Percentiles rank a stretch among this genome's conserved stretches.
These are phyloP conservation scores for Perognathus longimembris DNA, from an alignment of 2,113 vertebrate species.

Conservation along the genomic window DNA sequence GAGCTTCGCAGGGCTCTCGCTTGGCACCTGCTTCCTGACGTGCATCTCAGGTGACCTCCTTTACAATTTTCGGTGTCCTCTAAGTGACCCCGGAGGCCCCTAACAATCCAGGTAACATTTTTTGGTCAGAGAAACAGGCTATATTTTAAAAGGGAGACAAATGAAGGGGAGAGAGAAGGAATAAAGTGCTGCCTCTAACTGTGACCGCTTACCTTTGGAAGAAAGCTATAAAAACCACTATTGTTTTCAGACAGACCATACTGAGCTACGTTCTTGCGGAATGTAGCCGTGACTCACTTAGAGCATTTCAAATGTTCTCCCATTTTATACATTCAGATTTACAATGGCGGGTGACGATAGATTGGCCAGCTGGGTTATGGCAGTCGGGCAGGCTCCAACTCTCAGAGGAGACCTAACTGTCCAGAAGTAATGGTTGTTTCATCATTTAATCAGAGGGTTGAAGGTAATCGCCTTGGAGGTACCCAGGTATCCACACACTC, in stretches of 20 bases:
- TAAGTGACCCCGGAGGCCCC: neutral
- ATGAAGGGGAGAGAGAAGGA: neutral
- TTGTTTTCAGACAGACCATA: neutral
- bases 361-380: slow-evolving; percentile 73
- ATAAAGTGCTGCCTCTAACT: neutral
- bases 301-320: slow-evolving; percentile 43
- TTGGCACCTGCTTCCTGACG: neutral
- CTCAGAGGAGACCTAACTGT: slow-evolving; percentile 76
- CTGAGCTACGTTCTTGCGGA: neutral
- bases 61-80: neutral
- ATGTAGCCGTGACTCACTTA: slow-evolving; percentile 60
- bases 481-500: slow-evolving; percentile 76
- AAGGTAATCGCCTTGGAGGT: slow-evolving; percentile 82
- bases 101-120: neutral
- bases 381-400: slow-evolving; percentile 66
- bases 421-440: slow-evolving; percentile 75
- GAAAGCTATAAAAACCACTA: slow-evolving; percentile 50
- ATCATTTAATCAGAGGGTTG: slow-evolving; percentile 83
- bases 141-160: neutral
- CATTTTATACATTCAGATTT: slow-evolving; percentile 72
- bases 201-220: slow-evolving; percentile 42
- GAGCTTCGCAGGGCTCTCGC: neutral
- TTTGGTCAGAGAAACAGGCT: neutral
- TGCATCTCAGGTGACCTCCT: neutral
- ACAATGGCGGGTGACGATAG: slow-evolving; percentile 79